Conservation (phyloP, 2,113 vertebrate species). For the Planiliza haematocheilus region DNA sequence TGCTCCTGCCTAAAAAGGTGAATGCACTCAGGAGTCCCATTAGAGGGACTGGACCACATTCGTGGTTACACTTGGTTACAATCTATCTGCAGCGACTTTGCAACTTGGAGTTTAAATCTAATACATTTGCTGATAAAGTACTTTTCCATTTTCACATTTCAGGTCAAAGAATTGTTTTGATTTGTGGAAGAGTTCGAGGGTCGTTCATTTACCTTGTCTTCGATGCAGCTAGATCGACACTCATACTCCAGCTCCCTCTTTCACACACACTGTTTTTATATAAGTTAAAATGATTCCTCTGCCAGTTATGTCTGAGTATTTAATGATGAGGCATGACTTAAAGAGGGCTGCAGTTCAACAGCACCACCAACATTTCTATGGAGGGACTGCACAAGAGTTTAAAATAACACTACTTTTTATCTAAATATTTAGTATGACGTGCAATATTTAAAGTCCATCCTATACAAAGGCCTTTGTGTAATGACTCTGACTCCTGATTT, state of each 20-base stretch:
- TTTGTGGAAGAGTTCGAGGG: neutral
- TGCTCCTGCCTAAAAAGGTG: neutral
- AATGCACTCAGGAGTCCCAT: neutral
- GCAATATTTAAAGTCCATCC: neutral
- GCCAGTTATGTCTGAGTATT: slow-evolving; percentile 9
- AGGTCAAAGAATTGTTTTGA: neutral
- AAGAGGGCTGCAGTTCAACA: slow-evolving; percentile 67
- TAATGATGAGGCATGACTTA: slow-evolving; percentile 12
- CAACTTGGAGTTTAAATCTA: no score
- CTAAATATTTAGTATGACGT: neutral
- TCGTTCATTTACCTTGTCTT: neutral
- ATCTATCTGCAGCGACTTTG: neutral
- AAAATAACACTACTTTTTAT: neutral
- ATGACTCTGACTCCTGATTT: slow-evolving; percentile 28
- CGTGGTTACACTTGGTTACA: neutral
- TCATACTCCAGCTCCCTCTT: neutral
- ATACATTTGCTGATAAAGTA: no score
- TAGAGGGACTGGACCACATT: neutral
- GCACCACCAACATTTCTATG: slow-evolving; percentile 68
- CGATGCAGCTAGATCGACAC: neutral
- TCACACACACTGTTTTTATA: neutral
- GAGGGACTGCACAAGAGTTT: slow-evolving; percentile 59
- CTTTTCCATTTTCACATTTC: neutral
- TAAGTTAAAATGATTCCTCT: slow-evolving; percentile 28
- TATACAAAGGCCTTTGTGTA: slow-evolving; percentile 13